Conservation (phyloP, 2,888 invertebrate species). For the Euproctis similis region DNA sequence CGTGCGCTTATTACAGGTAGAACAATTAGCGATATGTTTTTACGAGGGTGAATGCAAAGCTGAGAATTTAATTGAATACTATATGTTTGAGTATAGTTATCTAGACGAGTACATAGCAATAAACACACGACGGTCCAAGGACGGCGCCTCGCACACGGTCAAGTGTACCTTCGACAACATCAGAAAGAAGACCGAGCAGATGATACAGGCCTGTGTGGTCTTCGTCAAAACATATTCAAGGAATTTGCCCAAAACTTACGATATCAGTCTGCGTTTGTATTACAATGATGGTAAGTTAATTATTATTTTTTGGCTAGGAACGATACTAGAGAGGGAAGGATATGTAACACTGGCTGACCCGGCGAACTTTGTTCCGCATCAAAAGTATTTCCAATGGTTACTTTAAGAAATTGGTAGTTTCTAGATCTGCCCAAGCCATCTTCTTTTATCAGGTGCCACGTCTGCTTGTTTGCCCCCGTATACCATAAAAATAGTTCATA, state of each 20-base stretch:
- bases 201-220: constrained; percentile 41
- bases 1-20: constrained; percentile 36
- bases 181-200: constrained; percentile 29
- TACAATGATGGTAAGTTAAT: constrained; percentile 50
- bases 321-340: not conserved
- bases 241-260: constrained; percentile 29
- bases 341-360: not conserved
- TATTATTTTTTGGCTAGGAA: too few relatives aligned
- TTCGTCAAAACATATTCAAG: constrained; percentile 31
- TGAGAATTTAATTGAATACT: constrained; percentile 53
- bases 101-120: constrained; percentile 23
- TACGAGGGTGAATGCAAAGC: constrained; percentile 44
- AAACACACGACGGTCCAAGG: constrained; percentile 32
- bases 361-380: too few relatives aligned
- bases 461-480: too few relatives aligned
- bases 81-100: constrained; percentile 53
- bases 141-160: constrained; percentile 18
- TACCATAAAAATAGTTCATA: too few relatives aligned
- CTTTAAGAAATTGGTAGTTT: too few relatives aligned
- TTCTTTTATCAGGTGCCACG: too few relatives aligned
- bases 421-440: too few relatives aligned
- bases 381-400: too few relatives aligned
- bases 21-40: constrained; percentile 54
- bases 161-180: constrained; percentile 42
- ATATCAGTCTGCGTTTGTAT: constrained; percentile 50